These are phyloP conservation scores for Chaetophractus vellerosus DNA, from an alignment of 2,797 vertebrate genomes.

Conservation along the genomic window DNA sequence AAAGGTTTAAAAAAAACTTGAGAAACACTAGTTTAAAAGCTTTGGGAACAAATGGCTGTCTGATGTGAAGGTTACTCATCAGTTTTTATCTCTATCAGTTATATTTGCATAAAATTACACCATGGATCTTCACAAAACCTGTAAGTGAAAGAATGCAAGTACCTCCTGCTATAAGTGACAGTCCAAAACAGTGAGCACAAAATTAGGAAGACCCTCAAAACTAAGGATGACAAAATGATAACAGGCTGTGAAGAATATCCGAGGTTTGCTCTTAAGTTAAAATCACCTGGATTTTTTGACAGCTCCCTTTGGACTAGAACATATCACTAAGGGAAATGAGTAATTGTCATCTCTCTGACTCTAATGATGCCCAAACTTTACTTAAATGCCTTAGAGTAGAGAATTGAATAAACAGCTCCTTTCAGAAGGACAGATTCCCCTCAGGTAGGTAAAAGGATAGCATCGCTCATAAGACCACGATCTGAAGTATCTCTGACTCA, in stretches of 20 bases:
- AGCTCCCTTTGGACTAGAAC: neutral
- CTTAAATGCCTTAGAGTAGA: slow-evolving; percentile 63
- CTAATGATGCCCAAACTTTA: slow-evolving; percentile 78
- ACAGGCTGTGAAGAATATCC: neutral
- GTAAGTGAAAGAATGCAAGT: neutral
- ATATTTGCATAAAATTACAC: neutral
- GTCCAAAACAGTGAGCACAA: neutral
- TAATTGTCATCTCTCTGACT: slow-evolving; percentile 47
- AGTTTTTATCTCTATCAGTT: neutral
- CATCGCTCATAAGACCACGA: slow-evolving; percentile 69
- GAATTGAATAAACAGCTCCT: slow-evolving; percentile 80
- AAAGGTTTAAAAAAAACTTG: neutral
- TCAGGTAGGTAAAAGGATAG: slow-evolving; percentile 76
- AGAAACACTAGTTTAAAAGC: neutral
- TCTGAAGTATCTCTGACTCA: slow-evolving; percentile 72
- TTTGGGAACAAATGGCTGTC: neutral
- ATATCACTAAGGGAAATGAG: neutral
- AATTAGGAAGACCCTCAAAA: neutral
- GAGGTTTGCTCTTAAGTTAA: slow-evolving; percentile 11
- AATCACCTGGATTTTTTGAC: slow-evolving; percentile 53
- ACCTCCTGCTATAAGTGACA: neutral
- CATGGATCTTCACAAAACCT: neutral
- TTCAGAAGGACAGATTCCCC: slow-evolving; percentile 72
- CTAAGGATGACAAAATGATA: neutral
- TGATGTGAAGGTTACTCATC: neutral